Base-by-base conservation (phyloP, 2,797 vertebrate species). In the Luscinia luscinia region DNA sequence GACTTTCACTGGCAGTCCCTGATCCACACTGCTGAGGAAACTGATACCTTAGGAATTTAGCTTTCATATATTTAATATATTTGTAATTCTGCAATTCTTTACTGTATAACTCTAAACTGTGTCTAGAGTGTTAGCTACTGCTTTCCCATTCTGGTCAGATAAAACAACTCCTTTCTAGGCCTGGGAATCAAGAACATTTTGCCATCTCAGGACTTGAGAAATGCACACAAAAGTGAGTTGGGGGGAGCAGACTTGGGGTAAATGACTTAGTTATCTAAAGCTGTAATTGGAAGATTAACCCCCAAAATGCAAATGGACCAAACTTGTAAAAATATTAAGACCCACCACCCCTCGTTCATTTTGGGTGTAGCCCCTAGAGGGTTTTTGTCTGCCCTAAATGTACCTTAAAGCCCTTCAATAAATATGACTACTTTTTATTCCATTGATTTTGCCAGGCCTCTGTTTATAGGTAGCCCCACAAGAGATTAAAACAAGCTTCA, bases 271-370 rank as follows among this genome's bases (percentile, higher is more conserved):
- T 40, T 49, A 40, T 23, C 28, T 61, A 34, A 32, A 48, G 8
- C 7, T 75, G 16, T 49, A 49, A 40, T 8, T 49, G 22, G 16
- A 75, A 38, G 26, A 48, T 32, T 23, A 74, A 74, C 34, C 6
- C 9, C 16, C 27, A 19, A 74, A 24, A 23, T 38, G 6, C 6
- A 58, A 58, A 36, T 30, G 20, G 5, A 46, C 54, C 8, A 58
- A 46, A 36, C 20, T 23, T 36, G 36, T 1, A 36, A 18, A 73
- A 36, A 11, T 38, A 32, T 32, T 15, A 59, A 26, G 32, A 57
- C 9, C 23, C 0, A 1, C 9, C 16, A 54, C 11, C 10, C 0
- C 1, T 28, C 1, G 1, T 36, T 22, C 15, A 30, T 59, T 58
- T 63, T 52, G 27, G 27, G 15, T 40, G 27, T 23, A 51, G 21